phyloP scores from a whole-genome alignment of 2,888 invertebrate species.

The Pristionchus fissidentatus region DNA sequence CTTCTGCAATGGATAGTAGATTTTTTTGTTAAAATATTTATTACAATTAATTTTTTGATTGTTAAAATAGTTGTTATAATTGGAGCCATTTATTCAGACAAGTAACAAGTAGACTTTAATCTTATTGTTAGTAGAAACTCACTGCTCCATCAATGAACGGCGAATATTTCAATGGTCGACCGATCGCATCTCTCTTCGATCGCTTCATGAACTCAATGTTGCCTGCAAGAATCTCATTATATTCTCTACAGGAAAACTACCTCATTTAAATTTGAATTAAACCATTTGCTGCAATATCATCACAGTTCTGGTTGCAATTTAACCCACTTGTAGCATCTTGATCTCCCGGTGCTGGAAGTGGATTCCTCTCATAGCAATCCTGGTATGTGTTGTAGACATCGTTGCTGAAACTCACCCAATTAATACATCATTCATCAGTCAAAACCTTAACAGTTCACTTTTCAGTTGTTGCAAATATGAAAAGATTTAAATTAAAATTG shows the following conservation, averaged over 20 bases:
- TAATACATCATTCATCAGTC: not conserved
- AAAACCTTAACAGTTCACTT: too few relatives aligned
- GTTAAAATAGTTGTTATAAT: not conserved
- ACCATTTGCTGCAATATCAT: not conserved
- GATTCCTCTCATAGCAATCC: constrained; percentile 66
- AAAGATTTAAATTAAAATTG: not conserved
- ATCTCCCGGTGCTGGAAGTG: constrained; percentile 4
- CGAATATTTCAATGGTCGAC: constrained; percentile 2
- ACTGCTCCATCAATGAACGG: constrained; percentile 58
- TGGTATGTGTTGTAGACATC: constrained; percentile 69
- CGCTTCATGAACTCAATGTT: constrained; percentile 40
- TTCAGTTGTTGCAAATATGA: not conserved
- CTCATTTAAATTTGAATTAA: not conserved
- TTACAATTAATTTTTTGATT: not conserved
- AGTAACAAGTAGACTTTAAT: not conserved
- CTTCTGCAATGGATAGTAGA: constrained; percentile 51
- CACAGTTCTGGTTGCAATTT: too few relatives aligned
- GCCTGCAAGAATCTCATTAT: constrained; percentile 41
- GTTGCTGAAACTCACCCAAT: constrained; percentile 57
- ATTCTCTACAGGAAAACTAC: not conserved
- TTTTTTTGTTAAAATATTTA: not conserved
- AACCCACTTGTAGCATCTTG: constrained; percentile 9
- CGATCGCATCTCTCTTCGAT: constrained; percentile 6
- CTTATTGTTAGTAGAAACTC: not conserved
- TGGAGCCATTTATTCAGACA: too few relatives aligned